Base-by-base conservation (phyloP, 2,113 vertebrate genomes). In the Microtus oregoni region DNA sequence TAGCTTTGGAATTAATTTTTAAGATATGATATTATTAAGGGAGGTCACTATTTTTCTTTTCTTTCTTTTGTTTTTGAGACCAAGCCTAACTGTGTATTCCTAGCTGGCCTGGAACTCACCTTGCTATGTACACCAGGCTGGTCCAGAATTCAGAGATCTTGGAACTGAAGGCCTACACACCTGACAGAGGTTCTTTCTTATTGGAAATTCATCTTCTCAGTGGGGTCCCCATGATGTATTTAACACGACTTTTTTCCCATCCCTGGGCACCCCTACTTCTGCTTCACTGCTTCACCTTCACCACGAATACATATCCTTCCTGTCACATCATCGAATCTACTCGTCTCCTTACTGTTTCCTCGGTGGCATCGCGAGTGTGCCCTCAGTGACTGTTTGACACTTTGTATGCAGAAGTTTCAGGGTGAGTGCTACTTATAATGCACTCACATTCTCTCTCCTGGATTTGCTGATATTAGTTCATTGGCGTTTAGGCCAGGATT, bases 211-310 rank as follows among this genome's bases (percentile, higher is more conserved):
- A 61, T 41, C n/a, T 94, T 41, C n/a, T 94, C 61, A 95, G 52
- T 81, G 79, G 82, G 3, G 32, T 19, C 17, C 10, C 4, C 55
- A 19, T 44, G 88, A 28, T 44, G 7, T 73, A 68, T 65, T 72
- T 92, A 87, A 72, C 68, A 93, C n/a, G 90, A 93, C 44, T 61
- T 38, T 65, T 35, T 89, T 94, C 30, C n/a, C 35, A 52, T 50
- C 32, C 15, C 50, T 63, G 6, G 35, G 75, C 35, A 13, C 26
- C 9, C 47, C 26, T 67, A 32, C 63, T 76, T 68, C 9, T 32
- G 41, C 61, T 20, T 75, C 17, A 61, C 38, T 81, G 75, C 22
- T 72, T 90, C 32, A 50, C 61, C 55, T 22, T 3, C 9, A 58
- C 85, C 38, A 35, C 10, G 3, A 94, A 68, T 4, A 83, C 12